Evolutionary conservation across 2,113 vertebrate species (phyloP), one percentile per base, ranked within the genome.

Genomic region (Epinephelus lanceolatus): DNA sequence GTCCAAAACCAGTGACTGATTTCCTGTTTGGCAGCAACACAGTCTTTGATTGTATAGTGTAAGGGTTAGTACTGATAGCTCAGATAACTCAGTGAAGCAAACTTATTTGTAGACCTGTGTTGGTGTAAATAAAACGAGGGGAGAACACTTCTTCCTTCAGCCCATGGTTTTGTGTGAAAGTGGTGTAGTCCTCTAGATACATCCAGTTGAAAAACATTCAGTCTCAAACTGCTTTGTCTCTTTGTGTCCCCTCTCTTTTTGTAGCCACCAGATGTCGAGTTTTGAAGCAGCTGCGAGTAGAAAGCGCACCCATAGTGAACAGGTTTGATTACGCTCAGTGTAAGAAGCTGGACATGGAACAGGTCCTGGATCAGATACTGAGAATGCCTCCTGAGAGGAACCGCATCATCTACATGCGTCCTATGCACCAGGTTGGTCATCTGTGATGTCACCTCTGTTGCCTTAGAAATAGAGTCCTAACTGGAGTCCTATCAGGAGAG

Each of bases 281-380:
- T 13, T 84, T 99, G 84, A 99, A 99, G 87, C 96, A 99, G 90
- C 95, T 99, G 74, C 96, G 95, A 86, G 96, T 99, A 56, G 97
- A 99, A 55, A 97, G 95, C 33, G 97, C 98, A 4, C 97, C 97
- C 7, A 98, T 99, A 23, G 97, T 99, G 42, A 99, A 99, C 92
- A 93, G 98, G 51, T 99, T 99, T 73, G 98, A 99, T 93, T 99
- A 97, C 25, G 98, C 98, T 30, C 98, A 99, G 67, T 99, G 98
- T 94, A 99, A 98, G 93, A 99, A 99, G 91, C 91, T 99, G 83
- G 97, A 99, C 91, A 99, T 99, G 96, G 97, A 98, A 75, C 98
- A 99, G 90, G 96, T 99, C 15, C 94, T 99, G 83, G 98, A 99
- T 92, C 98, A 99, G 92, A 98, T 99, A 69, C 94, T 99, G 27